Evolutionary conservation across 2,797 vertebrate species (phyloP), one percentile per base, ranked within the genome.

Genomic region (Selene dorsalis): DNA sequence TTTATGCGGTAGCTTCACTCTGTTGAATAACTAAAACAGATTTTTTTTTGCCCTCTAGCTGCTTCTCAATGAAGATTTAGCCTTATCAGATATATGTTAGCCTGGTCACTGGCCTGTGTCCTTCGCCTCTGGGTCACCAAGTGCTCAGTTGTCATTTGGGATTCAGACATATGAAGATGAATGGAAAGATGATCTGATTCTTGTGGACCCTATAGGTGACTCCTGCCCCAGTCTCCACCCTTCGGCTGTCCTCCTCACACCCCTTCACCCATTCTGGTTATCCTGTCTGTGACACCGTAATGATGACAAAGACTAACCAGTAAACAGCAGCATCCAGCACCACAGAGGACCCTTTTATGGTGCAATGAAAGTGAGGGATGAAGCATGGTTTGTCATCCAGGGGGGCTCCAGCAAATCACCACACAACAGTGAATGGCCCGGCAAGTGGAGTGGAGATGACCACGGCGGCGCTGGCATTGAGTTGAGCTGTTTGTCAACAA

Each of bases 291-390:
- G 91, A 93, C 88, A 93, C 89, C 20, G 73, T 93, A 94, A 93
- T 92, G 90, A 93, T 94, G 94, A 94, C 92, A 94, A 90, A 93
- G 92, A 86, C 92, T 89, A 87, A 91, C 89, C 91, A 89, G 91
- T 89, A 88, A 92, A 88, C 87, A 85, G 90, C 81, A 74, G 87
- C 87, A 83, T 84, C 82, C 80, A 90, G 86, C 82, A 78, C 86
- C 87, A 80, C 82, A 84, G 83, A 93, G 84, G 87, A 88, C 60
- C 77, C 84, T 86, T 94, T 94, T 92, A 94, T 93, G 85, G 90
- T 4, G 78, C 91, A 91, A 92, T 93, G 92, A 94, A 94, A 93
- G 92, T 92, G 92, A 93, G 89, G 91, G 91, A 95, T 94, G 90
- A 93, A 93, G 91, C 81, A 59, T 64, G 75, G 86, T 81, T 41